Base-by-base conservation (phyloP, 2,113 vertebrate species). In the Dinomys branickii region DNA sequence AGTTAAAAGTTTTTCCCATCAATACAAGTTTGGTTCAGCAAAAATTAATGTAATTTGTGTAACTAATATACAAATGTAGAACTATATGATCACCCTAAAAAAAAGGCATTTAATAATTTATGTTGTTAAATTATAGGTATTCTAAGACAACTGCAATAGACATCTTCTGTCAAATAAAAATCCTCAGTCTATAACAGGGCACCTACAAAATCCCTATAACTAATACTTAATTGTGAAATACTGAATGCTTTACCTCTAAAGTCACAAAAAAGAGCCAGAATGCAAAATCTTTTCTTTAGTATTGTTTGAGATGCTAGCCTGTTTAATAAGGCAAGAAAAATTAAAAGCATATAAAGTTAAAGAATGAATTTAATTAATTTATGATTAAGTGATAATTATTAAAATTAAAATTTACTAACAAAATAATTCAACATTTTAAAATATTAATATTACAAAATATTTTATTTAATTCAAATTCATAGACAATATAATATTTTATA, bases 251-350 rank as follows among this genome's bases (percentile, higher is more conserved):
- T 41, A 5, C 16, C 13, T 14, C 26, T 33, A 87, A 90, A 59
- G 35, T 38, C 5, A 80, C 56, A 85, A 81, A 61, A 84, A 82
- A 69, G 5, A 69, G 5, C 44, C n/a, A 80, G 85, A 92, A 67
- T 65, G 38, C 30, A 63, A 35, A 90, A 19, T 90, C 16, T 65
- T 81, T 3, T 80, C 26, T 85, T 80, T 52, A 83, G 4, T 87
- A 69, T 44, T 86, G 22, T 80, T 35, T 84, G 54, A 83, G 35
- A 28, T 41, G 89, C 33, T 65, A 85, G 30, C 56, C 35, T 92
- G 13, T 85, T 78, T 28, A 75, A 30, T 90, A 94, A 97, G 19
- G 41, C 56, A 95, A 85, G 52, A 90, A 28, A 86, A 95, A 86
- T 12, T 13, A 71, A 77, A 82, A 86, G 26, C 22, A 22, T 38